These are phyloP conservation scores for Caenorhabditis imperialis DNA, from an alignment of 2,888 invertebrate species.

Conservation along the genomic window DNA sequence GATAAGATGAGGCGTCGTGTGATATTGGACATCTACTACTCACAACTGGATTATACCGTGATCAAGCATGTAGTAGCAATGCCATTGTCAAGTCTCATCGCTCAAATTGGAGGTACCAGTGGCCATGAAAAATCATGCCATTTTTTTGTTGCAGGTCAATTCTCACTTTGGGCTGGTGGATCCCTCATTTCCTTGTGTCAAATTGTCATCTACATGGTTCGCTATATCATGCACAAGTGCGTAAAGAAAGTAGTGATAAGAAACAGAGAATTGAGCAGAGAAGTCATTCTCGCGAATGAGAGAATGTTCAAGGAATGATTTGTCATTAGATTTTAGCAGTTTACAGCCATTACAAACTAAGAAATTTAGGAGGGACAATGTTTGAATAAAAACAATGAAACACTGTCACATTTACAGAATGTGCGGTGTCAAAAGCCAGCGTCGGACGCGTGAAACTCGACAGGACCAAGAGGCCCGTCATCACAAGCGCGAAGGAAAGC, in stretches of 20 bases:
- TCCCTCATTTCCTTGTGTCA: constrained; percentile 72
- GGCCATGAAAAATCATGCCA: not conserved
- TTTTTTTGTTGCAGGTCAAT: constrained; percentile 74
- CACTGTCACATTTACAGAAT: constrained; percentile 21
- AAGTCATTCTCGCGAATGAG: too few species aligned
- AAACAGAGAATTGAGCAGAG: not conserved
- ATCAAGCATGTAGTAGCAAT: constrained; percentile 73
- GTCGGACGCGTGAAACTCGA: constrained; percentile 12
- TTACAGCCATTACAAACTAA: constrained; percentile 7
- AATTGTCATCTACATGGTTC: constrained; percentile 65
- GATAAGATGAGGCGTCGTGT: constrained; percentile 61
- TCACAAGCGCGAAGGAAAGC: constrained; percentile 8
- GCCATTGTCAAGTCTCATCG: constrained; percentile 70
- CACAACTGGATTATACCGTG: constrained; percentile 70
- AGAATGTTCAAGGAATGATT: too few species aligned
- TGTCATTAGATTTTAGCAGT: too few species aligned
- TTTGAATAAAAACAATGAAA: constrained; percentile 5
- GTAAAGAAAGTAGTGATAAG: not conserved
- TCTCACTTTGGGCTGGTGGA: constrained; percentile 74
- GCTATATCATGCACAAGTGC: constrained; percentile 48
- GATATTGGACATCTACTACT: constrained; percentile 65
- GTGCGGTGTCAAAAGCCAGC: constrained; percentile 33
- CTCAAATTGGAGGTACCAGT: constrained; percentile 72
- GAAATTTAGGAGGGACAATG: not conserved
- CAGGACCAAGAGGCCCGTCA: constrained; percentile 36